These are phyloP conservation scores for Hemaris fuciformis DNA, from an alignment of 2,888 invertebrate genomes.

Conservation along the genomic window DNA sequence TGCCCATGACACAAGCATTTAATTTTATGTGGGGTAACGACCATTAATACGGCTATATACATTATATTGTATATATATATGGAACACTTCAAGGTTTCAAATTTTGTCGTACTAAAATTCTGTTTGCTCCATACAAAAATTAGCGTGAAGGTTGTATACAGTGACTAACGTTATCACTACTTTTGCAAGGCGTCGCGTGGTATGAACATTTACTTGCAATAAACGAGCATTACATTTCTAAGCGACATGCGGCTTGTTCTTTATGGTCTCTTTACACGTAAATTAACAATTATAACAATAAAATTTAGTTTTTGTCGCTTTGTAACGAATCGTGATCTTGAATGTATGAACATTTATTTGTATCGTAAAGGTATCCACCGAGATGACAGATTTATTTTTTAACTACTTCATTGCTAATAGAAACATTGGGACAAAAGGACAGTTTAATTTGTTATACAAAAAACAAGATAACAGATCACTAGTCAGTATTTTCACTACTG, in stretches of 20 bases:
- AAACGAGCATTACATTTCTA: neutral
- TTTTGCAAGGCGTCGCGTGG: conserved; percentile 1
- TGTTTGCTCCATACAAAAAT: neutral
- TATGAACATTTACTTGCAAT: neutral
- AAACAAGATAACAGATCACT: too few species aligned
- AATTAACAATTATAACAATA: neutral
- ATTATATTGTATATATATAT: too few species aligned
- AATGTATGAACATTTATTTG: neutral
- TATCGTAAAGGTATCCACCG: neutral
- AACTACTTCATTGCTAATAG: neutral
- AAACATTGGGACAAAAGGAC: too few species aligned
- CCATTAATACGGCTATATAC: too few species aligned
- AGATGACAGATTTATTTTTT: neutral
- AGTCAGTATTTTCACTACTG: too few species aligned
- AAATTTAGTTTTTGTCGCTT: neutral
- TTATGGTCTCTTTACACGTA: neutral
- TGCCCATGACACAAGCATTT: too few species aligned
- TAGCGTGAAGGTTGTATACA: neutral
- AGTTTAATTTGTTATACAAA: too few species aligned
- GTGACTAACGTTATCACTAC: neutral
- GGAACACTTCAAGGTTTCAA: too few species aligned
- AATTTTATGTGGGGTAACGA: too few species aligned
- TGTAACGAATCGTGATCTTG: neutral
- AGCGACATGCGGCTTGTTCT: neutral
- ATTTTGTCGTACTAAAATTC: too few species aligned